A percentile compares a stretch with the other conserved stretches of the same genome.
These are phyloP conservation scores for Drosophila acutilabella DNA, from an alignment of 2,888 invertebrate genomes.

Conservation along the genomic window DNA sequence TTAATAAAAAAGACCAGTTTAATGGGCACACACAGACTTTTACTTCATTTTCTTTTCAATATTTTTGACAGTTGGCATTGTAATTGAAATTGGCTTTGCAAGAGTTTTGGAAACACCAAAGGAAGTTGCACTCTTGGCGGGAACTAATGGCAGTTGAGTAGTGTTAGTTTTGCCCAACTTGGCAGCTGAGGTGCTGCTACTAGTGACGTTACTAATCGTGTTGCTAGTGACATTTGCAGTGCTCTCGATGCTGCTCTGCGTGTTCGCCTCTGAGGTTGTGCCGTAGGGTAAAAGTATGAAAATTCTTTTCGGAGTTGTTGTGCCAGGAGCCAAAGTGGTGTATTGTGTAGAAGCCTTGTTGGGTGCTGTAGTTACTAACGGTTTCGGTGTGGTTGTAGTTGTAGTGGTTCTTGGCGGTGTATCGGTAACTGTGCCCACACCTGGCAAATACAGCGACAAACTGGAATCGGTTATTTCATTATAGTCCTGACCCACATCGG, in stretches of 20 bases:
- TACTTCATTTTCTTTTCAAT: constrained; percentile 6
- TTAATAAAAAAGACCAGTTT: no score
- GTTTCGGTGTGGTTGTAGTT: neutral
- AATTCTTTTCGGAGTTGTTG: neutral
- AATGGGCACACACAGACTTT: no score
- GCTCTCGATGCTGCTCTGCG: neutral
- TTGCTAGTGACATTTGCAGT: neutral
- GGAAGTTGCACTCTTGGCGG: neutral
- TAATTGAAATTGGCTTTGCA: neutral
- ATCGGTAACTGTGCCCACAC: constrained; percentile 59
- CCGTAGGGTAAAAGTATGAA: constrained; percentile 22
- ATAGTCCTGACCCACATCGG: constrained; percentile 59
- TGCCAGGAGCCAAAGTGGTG: constrained; percentile 2
- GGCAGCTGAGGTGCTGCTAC: neutral
- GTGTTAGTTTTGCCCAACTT: neutral
- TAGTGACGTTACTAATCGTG: neutral
- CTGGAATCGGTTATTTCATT: constrained; percentile 48
- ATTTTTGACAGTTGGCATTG: constrained; percentile 2
- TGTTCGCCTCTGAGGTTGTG: constrained; percentile 1
- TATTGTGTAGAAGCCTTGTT: neutral
- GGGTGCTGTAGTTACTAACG: neutral
- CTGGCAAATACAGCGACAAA: constrained; percentile 60
- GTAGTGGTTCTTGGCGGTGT: constrained; percentile 33
- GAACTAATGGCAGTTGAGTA: neutral
- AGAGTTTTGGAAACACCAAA: neutral